Percentiles rank a stretch among this genome's conserved stretches.
phyloP scores from a whole-genome alignment of 2,888 invertebrate genomes.

The Hofmannophila pseudospretella region DNA sequence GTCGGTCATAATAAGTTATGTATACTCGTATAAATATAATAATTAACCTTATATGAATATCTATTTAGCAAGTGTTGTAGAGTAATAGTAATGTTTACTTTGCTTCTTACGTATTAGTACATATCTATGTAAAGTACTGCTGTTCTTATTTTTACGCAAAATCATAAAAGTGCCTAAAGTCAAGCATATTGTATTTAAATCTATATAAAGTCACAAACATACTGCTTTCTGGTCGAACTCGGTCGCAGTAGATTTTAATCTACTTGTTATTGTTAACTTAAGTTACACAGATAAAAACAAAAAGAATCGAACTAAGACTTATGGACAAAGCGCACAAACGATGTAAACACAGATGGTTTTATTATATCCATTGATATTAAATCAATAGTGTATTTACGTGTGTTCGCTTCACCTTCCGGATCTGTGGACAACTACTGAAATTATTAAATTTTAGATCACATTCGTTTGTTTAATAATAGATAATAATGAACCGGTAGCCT shows the following conservation, averaged over 20 bases:
- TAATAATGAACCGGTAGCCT: no score
- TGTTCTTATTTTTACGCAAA: no score
- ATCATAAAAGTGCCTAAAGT: not conserved
- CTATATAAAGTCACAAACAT: not conserved
- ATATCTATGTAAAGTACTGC: no score
- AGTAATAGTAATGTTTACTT: no score
- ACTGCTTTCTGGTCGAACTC: not conserved
- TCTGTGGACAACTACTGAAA: not conserved
- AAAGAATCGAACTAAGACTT: slow-evolving; percentile 10
- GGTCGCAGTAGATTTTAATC: not conserved
- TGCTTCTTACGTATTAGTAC: no score
- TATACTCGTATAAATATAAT: no score
- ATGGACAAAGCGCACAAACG: slow-evolving; percentile 29
- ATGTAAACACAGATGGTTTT: slow-evolving; percentile 36
- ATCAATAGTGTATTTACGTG: not conserved
- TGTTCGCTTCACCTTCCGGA: not conserved
- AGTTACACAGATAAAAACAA: slow-evolving; percentile 9
- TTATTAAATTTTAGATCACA: no score
- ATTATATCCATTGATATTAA: slow-evolving; percentile 7
- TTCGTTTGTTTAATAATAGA: no score
- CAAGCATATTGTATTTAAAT: not conserved
- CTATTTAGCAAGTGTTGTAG: no score
- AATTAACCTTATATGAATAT: no score
- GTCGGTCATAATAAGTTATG: no score
- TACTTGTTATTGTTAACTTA: not conserved